Base-by-base conservation (phyloP, 2,797 vertebrate species). In the Apogon talboti region DNA sequence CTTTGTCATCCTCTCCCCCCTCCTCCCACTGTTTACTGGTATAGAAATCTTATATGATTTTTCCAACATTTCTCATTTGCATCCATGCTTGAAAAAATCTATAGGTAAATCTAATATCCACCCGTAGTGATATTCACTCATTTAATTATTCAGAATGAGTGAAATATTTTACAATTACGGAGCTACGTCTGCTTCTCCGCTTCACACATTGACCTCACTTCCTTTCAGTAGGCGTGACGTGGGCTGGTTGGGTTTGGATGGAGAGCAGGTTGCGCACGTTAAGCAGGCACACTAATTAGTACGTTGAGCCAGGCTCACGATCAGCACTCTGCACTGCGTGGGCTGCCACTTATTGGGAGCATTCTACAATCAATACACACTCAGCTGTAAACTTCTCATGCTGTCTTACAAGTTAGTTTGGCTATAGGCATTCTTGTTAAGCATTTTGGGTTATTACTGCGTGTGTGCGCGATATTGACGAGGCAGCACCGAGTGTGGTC, bases 201-300 rank as follows among this genome's bases (percentile, higher is more conserved):
- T 24, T 51, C 59, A 4, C 65, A 7, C 15, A 0, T 43, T 74
- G 72, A 82, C 79, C 82, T 81, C 50, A 13, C 72, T 74, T 74
- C 19, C 59, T 67, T 50, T 69, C 44, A 47, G 79, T 72, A 35
- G 81, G 78, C 16, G 30, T 61, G 73, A 51, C 4, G 63, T 57
- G 33, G 77, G 77, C 74, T 40, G 66, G 21, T 43, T 19, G 43
- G 73, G 68, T 70, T 69, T 71, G n/a, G 11, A 15, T 12, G 56
- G 65, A 76, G 71, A 81, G 46, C n/a, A 6, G 83, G 66, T 73
- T 59, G 8, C 18, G 2, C 30, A 4, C 59, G 50, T 53, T 54
- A 46, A 77, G 70, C 72, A 75, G 57, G 19, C 14, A 30, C n/a
- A 49, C 78, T 89, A 88, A 91, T 90, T 90, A 82, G 83, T 63